These are phyloP conservation scores for Aphodius sticticus DNA, from an alignment of 2,888 invertebrate species.

Conservation along the genomic window DNA sequence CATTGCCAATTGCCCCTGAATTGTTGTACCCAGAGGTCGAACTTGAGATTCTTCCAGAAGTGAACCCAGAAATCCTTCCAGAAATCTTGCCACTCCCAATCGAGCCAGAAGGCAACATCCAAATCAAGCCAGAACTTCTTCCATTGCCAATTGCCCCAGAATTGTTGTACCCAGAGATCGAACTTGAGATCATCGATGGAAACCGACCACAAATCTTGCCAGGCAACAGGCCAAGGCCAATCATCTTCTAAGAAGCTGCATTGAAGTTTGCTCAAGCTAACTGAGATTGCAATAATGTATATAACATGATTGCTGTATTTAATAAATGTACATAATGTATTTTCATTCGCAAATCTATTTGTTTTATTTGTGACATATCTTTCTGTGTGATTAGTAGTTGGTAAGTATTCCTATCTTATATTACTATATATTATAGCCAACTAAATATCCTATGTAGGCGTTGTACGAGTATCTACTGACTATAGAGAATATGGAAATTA, in stretches of 20 bases:
- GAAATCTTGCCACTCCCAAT: neutral
- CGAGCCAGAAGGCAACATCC: neutral
- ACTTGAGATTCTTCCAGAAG: neutral
- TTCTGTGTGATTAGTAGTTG: no score
- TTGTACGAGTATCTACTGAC: no score
- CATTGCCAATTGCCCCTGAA: neutral
- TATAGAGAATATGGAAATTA: no score
- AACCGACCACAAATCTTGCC: neutral
- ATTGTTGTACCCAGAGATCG: neutral
- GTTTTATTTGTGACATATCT: neutral
- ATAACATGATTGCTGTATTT: neutral
- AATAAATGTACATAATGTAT: neutral
- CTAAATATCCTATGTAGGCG: no score
- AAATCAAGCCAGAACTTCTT: conserved; percentile 7
- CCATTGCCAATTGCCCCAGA: conserved; percentile 5
- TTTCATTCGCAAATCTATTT: neutral
- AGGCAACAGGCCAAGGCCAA: neutral
- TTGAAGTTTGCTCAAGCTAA: neutral
- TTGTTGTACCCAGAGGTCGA: neutral
- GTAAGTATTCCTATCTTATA: no score
- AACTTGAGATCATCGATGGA: neutral
- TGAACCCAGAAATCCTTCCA: neutral
- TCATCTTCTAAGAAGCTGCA: neutral
- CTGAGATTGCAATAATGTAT: neutral
- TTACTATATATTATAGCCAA: no score